A percentile compares a stretch with the other conserved stretches of the same genome.
Evolutionary conservation across 2,797 vertebrate genomes (phyloP).

Genomic region (Notamacropus eugenii): DNA sequence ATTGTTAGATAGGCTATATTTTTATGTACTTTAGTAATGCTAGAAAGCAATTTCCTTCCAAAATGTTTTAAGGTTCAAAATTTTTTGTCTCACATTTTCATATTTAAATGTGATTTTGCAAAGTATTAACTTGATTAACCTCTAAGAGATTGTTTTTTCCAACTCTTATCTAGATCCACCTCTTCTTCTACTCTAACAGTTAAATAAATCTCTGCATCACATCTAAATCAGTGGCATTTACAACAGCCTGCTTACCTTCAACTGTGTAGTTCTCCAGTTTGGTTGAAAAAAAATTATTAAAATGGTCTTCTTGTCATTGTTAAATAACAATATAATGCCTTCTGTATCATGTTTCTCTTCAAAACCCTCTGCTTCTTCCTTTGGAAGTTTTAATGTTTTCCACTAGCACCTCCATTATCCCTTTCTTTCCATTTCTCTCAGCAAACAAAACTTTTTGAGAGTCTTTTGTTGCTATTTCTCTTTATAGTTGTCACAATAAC

Average conservation of each 20-base stretch:
- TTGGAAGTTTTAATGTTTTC: slow-evolving; percentile 20
- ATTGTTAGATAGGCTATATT: background rate
- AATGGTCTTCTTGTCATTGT: background rate
- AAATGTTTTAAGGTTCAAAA: background rate
- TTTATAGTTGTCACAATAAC: background rate
- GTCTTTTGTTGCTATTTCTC: slow-evolving; percentile 24
- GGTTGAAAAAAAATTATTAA: background rate
- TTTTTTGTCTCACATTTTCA: background rate
- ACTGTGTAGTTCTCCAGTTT: background rate
- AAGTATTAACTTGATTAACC: background rate
- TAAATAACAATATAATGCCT: background rate
- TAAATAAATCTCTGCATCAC: background rate
- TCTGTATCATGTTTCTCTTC: background rate
- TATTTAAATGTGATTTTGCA: background rate
- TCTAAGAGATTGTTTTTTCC: background rate
- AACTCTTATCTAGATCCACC: background rate
- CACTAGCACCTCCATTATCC: background rate
- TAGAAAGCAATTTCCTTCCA: background rate
- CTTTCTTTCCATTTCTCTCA: slow-evolving; percentile 10
- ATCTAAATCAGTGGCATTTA: background rate
- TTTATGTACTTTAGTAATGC: background rate
- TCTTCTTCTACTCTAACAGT: background rate
- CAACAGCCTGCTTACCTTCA: background rate
- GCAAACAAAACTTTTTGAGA: background rate
- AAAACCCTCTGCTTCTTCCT: background rate